These are phyloP conservation scores for Neoarius graeffei DNA, from an alignment of 2,113 vertebrate species.

Conservation along the genomic window DNA sequence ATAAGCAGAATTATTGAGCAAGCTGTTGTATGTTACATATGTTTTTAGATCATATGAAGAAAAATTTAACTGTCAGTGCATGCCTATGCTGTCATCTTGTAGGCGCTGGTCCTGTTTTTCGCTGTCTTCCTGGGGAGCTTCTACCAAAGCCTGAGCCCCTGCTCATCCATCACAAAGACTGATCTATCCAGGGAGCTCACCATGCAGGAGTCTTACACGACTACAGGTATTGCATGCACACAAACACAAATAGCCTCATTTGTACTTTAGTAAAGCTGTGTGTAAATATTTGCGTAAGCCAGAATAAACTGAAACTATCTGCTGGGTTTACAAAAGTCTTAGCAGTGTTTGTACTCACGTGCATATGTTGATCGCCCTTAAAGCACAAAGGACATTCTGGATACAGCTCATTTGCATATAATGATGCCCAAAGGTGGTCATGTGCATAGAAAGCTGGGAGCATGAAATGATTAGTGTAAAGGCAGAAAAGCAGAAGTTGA, in stretches of 20 bases:
- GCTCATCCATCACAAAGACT: slow-evolving; percentile 81
- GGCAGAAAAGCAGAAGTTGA: neutral
- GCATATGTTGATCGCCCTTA: neutral
- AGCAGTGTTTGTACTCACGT: neutral
- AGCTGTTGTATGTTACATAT: neutral
- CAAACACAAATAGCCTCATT: neutral
- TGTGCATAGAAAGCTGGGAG: neutral
- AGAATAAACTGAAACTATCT: neutral
- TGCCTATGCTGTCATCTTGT: slow-evolving; percentile 21
- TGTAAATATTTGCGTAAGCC: neutral
- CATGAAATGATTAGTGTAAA: neutral
- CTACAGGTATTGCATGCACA: slow-evolving; percentile 73
- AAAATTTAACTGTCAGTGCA: no score
- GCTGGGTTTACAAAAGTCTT: neutral
- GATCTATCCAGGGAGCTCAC: slow-evolving; percentile 77
- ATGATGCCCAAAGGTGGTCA: neutral
- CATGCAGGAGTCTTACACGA: slow-evolving; percentile 83
- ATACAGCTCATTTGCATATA: neutral
- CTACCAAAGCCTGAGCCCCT: slow-evolving; percentile 81
- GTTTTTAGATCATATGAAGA: neutral
- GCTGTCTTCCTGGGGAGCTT: slow-evolving; percentile 89
- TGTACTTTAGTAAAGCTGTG: neutral
- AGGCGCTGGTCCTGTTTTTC: slow-evolving; percentile 94
- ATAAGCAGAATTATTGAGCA: neutral
- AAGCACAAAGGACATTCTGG: neutral